Percentiles rank a stretch among this genome's conserved stretches.
These are phyloP conservation scores for Rattus rattus DNA, from an alignment of 2,113 vertebrate species.

Conservation along the genomic window DNA sequence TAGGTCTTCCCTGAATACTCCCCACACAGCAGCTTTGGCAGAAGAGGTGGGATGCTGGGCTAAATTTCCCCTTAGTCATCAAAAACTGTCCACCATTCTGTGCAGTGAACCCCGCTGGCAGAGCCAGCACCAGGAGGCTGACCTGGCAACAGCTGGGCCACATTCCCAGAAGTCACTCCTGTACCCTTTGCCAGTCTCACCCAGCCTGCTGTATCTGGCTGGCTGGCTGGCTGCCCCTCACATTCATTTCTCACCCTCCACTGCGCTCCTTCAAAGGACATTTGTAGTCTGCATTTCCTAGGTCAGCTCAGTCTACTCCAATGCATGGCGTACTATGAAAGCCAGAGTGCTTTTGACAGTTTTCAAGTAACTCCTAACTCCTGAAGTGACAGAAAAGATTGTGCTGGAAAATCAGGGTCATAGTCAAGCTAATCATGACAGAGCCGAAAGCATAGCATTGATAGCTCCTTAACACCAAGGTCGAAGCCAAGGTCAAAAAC, in stretches of 20 bases:
- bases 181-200: neutral
- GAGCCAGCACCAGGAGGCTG: neutral
- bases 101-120: neutral
- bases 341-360: neutral
- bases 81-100: neutral
- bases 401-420: neutral
- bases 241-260: neutral
- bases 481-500: neutral
- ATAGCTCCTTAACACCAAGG: neutral
- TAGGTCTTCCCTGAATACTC: neutral
- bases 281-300: neutral
- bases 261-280: neutral
- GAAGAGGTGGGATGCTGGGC: neutral
- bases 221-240: constrained; percentile 4
- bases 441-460: neutral
- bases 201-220: neutral
- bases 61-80: neutral
- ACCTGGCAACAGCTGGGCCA: neutral
- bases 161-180: constrained; percentile 30
- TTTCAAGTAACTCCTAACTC: constrained; percentile 1
- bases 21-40: neutral
- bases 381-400: neutral
- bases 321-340: neutral
- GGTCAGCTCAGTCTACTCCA: neutral
- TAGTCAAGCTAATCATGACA: neutral